These are phyloP conservation scores for Tragelaphus scriptus DNA, from an alignment of 2,113 vertebrate genomes.

Conservation along the genomic window DNA sequence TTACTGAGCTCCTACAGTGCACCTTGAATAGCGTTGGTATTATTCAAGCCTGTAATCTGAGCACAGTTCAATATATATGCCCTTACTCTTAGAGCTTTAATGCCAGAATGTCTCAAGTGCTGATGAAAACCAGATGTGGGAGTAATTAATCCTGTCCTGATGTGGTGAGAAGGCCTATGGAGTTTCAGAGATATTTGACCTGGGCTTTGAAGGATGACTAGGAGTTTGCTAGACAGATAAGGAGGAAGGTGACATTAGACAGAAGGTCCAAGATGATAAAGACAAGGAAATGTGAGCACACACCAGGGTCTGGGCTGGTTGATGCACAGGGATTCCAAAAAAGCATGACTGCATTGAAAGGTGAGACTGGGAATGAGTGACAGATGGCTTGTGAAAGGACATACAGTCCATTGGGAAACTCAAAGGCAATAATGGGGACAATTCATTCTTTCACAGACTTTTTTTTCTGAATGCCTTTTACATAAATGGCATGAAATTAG, in stretches of 20 bases:
- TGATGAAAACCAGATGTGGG: neutral
- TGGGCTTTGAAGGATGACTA: neutral
- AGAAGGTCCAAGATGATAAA: neutral
- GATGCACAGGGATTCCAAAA: neutral
- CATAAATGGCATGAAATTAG: neutral
- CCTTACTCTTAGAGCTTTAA: conserved; percentile 60
- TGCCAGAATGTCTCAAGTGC: conserved; percentile 37
- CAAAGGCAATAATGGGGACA: neutral
- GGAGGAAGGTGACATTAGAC: neutral
- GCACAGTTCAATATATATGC: conserved; percentile 29
- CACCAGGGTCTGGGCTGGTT: neutral
- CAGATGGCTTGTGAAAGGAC: neutral
- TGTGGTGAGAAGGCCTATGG: neutral
- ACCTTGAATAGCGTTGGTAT: neutral
- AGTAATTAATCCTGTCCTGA: neutral
- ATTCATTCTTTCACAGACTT: neutral
- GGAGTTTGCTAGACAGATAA: neutral
- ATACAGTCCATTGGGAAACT: neutral
- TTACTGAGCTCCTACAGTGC: neutral
- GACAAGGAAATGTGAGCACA: neutral
- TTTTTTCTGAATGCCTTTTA: neutral
- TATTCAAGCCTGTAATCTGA: conserved; percentile 60
- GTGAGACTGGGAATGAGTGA: neutral
- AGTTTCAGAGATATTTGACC: neutral
- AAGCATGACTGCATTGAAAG: neutral